Evolutionary conservation across 1,140 invertebrate genomes (phyloP), one percentile per base, ranked within the genome.

Genomic region (Rhagoletis zephyria): DNA sequence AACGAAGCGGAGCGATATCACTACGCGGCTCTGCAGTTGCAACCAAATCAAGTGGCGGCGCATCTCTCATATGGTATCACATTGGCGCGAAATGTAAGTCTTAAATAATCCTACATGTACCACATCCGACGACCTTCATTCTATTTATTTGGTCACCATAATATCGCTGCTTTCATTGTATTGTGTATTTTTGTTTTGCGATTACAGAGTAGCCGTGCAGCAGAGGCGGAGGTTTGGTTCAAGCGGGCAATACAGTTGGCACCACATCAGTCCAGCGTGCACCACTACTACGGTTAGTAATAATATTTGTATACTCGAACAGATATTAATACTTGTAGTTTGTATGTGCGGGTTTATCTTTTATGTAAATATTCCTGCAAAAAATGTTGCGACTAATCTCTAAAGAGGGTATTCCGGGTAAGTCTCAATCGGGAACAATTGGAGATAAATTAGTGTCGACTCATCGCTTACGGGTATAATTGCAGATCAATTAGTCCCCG

Each of bases 1-100:
- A 95, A 95, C 19, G 95, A 97, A 90, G 97, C 97, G 30, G 97
- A 98, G 90, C 94, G 95, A 86, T 97, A 96, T 95, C 97, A 97
- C 93, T 94, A 95, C 74, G 96, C 97, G 87, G 97, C 97, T 3
- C 92, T 98, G 45, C 95, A 95, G 85, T 94, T 95, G 63, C 97
- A 97, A 93, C 96, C 97, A 61, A 96, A 97, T 92, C 97, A 98
- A 92, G 95, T 97, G 86, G 97, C 97, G 16, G 97, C 97, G 60
- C 97, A 98, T 93, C 94, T 98, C 85, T 98, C 97, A 67, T 97
- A 98, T 91, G 98, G 97, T 64, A 97, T 98, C 93, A 95, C 98
- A 85, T 94, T 98, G 42, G 96, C 97, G 61, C 96, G 96, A 94
- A 97, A 97, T 95, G 97, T 98, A 95, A 95, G 96, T 95, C 48